Conservation (phyloP, 37 sponge, comb jelly and placozoan species). For the Chondrosia reniformis region DNA sequence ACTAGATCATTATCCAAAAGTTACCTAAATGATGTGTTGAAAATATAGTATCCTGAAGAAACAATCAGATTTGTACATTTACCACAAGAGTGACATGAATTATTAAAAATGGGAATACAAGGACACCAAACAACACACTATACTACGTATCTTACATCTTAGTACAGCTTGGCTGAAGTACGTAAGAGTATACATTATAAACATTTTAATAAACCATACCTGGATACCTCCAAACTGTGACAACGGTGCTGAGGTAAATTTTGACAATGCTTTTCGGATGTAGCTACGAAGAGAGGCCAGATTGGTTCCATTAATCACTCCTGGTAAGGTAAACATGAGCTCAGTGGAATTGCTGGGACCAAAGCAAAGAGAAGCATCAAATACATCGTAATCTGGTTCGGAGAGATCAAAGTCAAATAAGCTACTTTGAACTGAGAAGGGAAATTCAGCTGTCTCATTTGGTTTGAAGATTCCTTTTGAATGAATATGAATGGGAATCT, state of each 20-base stretch:
- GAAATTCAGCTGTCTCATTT: not conserved
- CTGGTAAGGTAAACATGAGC: conserved; percentile 16
- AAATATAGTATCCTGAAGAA: too few species aligned
- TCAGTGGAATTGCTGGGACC: not conserved
- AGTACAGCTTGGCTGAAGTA: too few species aligned
- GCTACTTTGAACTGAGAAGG: not conserved
- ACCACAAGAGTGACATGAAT: too few species aligned
- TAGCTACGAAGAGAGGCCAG: conserved; percentile 8
- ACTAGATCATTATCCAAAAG: too few species aligned
- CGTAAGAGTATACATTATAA: not conserved
- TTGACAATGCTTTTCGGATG: conserved; percentile 17
- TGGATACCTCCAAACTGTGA: conserved; percentile 39
- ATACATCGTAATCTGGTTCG: conserved; percentile 45
- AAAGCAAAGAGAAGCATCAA: conserved; percentile 38
- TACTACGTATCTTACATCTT: too few species aligned
- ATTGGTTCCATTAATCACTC: not conserved
- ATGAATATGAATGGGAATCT: not conserved
- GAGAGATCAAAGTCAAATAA: conserved; percentile 10
- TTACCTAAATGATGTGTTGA: too few species aligned
- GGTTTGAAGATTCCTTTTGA: not conserved
- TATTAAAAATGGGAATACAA: too few species aligned
- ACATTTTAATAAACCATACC: conserved; percentile 31
- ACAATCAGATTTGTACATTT: too few species aligned
- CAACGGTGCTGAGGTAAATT: not conserved
- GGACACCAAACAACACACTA: too few species aligned